Base-by-base conservation (phyloP, 2,888 invertebrate genomes). In the Dryomyza anilis region DNA sequence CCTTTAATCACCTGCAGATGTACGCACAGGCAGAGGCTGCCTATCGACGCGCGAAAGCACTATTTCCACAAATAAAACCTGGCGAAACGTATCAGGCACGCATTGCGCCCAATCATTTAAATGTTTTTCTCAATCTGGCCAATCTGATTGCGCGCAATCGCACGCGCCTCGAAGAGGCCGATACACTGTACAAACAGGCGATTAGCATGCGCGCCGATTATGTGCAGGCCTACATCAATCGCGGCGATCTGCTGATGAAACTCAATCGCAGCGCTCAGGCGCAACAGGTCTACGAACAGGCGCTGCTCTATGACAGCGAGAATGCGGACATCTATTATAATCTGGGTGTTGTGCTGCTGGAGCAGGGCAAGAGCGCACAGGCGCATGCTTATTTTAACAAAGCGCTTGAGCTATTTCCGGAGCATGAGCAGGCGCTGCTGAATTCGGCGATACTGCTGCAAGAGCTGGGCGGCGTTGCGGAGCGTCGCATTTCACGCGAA, bases 121-220 rank as follows among this genome's bases (percentile, higher is more conserved):
- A 96, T 84, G 96, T 97, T 2, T 98, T 96, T 83, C 87, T 98
- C 59, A 97, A 97, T 84, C 86, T 98, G 69, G 97, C 96, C 2
- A 96, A 95, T 85, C 86, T 98, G 72, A 95, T 97, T 78, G 94
- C 96, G 4, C 93, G 95, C 79, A 96, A 98, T 83, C 91, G 91
- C 29, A 94, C 95, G 3, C 87, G 97, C 63, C 84, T 98, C 62
- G 94, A 95, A 82, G 97, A 98, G 84, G 98, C 98, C 0, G 97
- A 98, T 84, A 87, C 94, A 87, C 83, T 97, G 55, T 96, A 97
- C 78, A 86, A 95, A 67, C 96, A 96, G 83, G 98, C 97, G 12
- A 97, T 98, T 71, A 95, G 96, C 79, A 98, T 98, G 98, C 86
- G 98, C 71, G 91, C 96, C 1, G 97, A 98, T 85, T 96, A 96